Evolutionary conservation across 2,888 invertebrate genomes (phyloP), one percentile per base, ranked within the genome.

Genomic region (Drosophila monieri): DNA sequence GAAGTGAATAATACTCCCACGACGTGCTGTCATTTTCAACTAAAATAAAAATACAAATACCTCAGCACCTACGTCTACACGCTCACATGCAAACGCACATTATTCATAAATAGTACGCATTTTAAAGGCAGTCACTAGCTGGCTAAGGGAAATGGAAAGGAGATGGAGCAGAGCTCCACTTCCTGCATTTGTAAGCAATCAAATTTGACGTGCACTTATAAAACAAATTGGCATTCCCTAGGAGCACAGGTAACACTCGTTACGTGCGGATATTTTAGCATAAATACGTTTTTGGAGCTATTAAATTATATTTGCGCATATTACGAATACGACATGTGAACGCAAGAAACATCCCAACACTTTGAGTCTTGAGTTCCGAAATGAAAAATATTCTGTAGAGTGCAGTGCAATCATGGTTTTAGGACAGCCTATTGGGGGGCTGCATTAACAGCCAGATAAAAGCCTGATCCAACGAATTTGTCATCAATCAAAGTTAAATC

Each of bases 401-500:
- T 60, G 77, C 86, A 72, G 72, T 83, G 83, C 21, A 85, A 77
- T 83, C 74, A 74, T 81, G 68, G 59, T 59, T 76, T 84, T 72
- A 48, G 56, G 52, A n/a, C 21, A 9, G 1, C 12, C 18, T 6
- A 6, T 10, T 30, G 14, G 46, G 25, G n/a, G 21, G 53, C 32
- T 64, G 23, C 78, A 71, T 80, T 87, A 85, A 70, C 70, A 44
- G 53, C 23, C 67, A 74, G 79, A 87, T 85, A 85, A 83, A 85
- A 79, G 69, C 69, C 80, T 74, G 72, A 53, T 59, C 66, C 73
- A 54, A 54, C 43, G 83, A 76, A 80, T 84, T 90, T 89, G 89
- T 88, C 89, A 90, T 90, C 90, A 90, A 89, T 90, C 90, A 90
- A 89, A 85, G 90, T 89, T 88, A 89, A 90, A 88, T 90, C 90